A percentile compares a stretch with the other conserved stretches of the same genome.
phyloP scores from a whole-genome alignment of 2,888 invertebrate species.

The Acleris cristana region DNA sequence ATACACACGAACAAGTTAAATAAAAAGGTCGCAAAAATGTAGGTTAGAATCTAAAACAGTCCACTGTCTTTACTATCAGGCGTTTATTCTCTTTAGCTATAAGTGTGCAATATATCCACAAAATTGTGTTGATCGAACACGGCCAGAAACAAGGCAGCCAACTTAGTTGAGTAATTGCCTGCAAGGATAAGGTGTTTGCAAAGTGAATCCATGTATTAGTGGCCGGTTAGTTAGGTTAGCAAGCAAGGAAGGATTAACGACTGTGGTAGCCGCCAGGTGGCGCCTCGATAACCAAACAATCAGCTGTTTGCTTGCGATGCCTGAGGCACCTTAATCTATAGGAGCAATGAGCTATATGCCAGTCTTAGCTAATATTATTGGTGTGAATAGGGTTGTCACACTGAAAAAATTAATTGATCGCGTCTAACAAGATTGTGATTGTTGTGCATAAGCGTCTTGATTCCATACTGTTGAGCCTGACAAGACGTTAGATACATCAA shows the following conservation, averaged over 20 bases:
- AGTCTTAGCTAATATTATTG: no score
- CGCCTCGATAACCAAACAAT: conserved; percentile 39
- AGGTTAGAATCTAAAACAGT: no score
- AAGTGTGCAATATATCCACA: background rate
- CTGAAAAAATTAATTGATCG: no score
- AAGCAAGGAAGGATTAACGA: conserved; percentile 24
- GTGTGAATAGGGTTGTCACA: no score
- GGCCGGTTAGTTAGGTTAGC: conserved; percentile 4
- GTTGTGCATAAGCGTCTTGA: no score
- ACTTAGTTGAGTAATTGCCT: background rate
- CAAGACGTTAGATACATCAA: no score
- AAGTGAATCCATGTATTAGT: conserved; percentile 5
- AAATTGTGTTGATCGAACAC: background rate
- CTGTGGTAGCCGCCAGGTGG: conserved; percentile 37
- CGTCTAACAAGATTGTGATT: no score
- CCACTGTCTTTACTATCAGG: no score
- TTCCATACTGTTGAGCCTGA: no score
- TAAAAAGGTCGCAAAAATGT: no score
- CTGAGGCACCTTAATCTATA: background rate
- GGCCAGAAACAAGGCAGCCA: background rate
- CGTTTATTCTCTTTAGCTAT: no score
- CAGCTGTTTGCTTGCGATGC: conserved; percentile 28
- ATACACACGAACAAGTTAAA: no score
- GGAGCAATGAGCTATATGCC: background rate
- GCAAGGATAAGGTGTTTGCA: conserved; percentile 2